Conservation (phyloP, 2,888 invertebrate genomes). For the Eledona agricola region DNA sequence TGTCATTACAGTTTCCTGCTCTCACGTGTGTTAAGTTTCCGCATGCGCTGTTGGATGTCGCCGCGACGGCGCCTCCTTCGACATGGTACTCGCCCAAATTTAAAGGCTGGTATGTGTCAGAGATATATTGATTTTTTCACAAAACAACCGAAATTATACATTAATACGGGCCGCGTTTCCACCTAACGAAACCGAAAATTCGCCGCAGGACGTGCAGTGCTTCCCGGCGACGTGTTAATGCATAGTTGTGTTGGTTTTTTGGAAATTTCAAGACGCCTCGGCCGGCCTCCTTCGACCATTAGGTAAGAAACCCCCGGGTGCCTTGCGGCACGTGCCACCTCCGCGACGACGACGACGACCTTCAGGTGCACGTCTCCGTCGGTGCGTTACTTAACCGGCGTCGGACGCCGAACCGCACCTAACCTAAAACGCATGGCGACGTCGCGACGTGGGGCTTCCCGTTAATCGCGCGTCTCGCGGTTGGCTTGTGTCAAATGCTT, state of each 20-base stretch:
- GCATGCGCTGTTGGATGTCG: constrained; percentile 23
- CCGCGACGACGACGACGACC: no score
- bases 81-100: constrained; percentile 52
- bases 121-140: constrained; percentile 51
- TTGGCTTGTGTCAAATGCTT: no score
- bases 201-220: constrained; percentile 25
- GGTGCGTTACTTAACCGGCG: no score
- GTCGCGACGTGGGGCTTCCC: no score
- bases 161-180: constrained; percentile 36
- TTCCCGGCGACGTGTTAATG: constrained; percentile 38
- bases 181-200: constrained; percentile 26
- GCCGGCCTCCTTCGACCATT: constrained; percentile 41
- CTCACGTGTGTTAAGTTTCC: neutral
- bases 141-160: constrained; percentile 44
- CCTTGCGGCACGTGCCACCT: no score
- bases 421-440: no score
- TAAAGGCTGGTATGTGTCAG: constrained; percentile 46
- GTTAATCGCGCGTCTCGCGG: no score
- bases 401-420: constrained; percentile 7
- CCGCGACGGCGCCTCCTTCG: constrained; percentile 22
- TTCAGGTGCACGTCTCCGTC: no score
- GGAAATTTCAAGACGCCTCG: constrained; percentile 35
- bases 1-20: constrained; percentile 9
- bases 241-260: constrained; percentile 42
- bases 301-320: constrained; percentile 40